Evolutionary conservation across 23 tunicate genomes (phyloP).

Genomic region (Styela clava): DNA sequence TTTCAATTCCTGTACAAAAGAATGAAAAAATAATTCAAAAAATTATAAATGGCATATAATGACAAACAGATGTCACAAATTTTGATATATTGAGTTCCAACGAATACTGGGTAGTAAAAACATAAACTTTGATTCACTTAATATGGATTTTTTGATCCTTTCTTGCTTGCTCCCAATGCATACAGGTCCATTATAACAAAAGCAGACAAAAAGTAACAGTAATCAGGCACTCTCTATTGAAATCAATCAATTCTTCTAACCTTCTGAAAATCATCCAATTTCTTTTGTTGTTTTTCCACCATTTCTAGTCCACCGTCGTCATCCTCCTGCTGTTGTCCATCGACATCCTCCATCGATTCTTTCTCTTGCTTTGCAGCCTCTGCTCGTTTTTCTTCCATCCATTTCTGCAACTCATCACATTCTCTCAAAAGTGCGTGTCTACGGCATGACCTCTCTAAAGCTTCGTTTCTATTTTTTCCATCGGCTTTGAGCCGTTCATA

Average conservation of each 20-base stretch:
- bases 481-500: slow-evolving; percentile 47
- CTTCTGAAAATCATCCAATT: slow-evolving; percentile 88
- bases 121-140: not conserved
- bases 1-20: slow-evolving; percentile 57
- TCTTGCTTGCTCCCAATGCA: no score
- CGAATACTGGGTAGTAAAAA: not conserved
- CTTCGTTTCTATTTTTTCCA: slow-evolving; percentile 23
- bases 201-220: no score
- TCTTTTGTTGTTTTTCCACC: slow-evolving; percentile 71
- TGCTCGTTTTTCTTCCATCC: slow-evolving; percentile 60
- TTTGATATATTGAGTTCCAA: no score
- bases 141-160: no score
- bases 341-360: not conserved
- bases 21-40: no score
- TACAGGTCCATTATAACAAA: no score
- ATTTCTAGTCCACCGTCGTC: slow-evolving; percentile 59
- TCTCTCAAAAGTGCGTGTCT: slow-evolving; percentile 75
- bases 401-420: slow-evolving; percentile 57
- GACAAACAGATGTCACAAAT: no score
- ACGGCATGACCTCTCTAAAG: slow-evolving; percentile 57
- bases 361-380: slow-evolving; percentile 38
- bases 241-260: slow-evolving; percentile 21
- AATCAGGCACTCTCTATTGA: no score
- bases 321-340: slow-evolving; percentile 13
- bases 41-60: no score